Evolutionary conservation across 2,888 invertebrate species (phyloP), one percentile per base, ranked within the genome.

Genomic region (Acronicta psi): DNA sequence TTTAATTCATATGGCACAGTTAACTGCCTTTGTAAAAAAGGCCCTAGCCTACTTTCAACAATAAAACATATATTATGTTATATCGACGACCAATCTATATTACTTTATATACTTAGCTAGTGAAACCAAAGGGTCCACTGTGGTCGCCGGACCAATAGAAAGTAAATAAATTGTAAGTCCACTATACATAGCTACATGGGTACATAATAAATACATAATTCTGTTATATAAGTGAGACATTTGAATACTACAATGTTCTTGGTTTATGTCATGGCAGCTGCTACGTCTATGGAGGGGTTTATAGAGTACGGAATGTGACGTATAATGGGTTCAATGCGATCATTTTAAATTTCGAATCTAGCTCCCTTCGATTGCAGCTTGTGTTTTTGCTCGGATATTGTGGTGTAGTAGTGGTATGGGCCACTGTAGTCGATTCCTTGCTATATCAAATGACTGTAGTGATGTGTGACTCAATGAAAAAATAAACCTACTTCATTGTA

Each of bases 111-210:
- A 20, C 40, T 51, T 20, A 45, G 49, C 17, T 37, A 62, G 51
- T 45, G 65, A 64, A 71, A 53, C 43, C 40, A 50, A 62, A 65
- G 65, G 62, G 41, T 55, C 59, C 36, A 62, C 36, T 34, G 53
- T 43, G 51, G 61, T 68, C 65, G 55, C 62, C 68, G 73, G 73
- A 71, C 78, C 74, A 72, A 34, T 84, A 83, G 84, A 84, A 84
- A 84, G 84, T 83, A 83, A 80, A 82, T 84, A 83, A 82, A 83
- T 83, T 81, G 82, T 42, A 42, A 43, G 72, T 57, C 23, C 17
- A 53, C 60, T 40, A 31, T 36, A 17, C 49, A 42, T 50, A 36
- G 10, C 25, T 44, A 54, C 43, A 18, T 66, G 36, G 51, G 17
- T 47, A 44, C 6, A 14, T 7, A 8, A 16, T 62, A 34, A 18